Percentiles rank a stretch among this genome's conserved stretches.
These are phyloP conservation scores for Pentalonia nigronervosa DNA, from an alignment of 1,140 invertebrate species.

Conservation along the genomic window DNA sequence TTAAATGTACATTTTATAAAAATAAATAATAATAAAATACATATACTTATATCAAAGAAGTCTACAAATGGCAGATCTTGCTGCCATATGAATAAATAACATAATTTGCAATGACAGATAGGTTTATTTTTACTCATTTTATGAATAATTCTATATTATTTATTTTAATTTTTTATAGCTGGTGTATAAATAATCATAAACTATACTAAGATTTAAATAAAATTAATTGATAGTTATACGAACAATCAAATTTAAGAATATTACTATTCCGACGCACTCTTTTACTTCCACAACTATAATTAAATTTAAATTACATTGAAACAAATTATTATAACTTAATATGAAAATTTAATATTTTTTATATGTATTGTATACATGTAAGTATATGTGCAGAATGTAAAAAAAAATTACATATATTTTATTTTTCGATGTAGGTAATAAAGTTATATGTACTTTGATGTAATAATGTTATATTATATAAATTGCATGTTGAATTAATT, in stretches of 20 bases:
- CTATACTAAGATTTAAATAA: no score
- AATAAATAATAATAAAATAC: conserved; percentile 6
- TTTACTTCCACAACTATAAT: not conserved
- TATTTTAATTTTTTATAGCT: not conserved
- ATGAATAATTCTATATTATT: not conserved
- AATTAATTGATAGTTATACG: no score
- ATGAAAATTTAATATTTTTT: not conserved
- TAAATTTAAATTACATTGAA: no score
- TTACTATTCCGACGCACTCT: not conserved
- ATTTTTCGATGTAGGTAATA: not conserved
- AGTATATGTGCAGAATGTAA: not conserved
- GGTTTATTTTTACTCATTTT: not conserved
- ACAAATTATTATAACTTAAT: not conserved
- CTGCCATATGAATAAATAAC: not conserved
- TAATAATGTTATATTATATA: not conserved
- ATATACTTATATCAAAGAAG: not conserved
- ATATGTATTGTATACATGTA: not conserved
- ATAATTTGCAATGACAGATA: not conserved
- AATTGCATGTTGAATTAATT: not conserved
- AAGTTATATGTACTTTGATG: not conserved
- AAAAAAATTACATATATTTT: not conserved
- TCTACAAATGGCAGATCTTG: not conserved
- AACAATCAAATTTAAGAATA: not conserved
- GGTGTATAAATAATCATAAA: not conserved
- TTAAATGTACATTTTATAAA: not conserved